Evolutionary conservation across 2,797 vertebrate species (phyloP), one percentile per base, ranked within the genome.

Genomic region (Lagorchestes hirsutus): DNA sequence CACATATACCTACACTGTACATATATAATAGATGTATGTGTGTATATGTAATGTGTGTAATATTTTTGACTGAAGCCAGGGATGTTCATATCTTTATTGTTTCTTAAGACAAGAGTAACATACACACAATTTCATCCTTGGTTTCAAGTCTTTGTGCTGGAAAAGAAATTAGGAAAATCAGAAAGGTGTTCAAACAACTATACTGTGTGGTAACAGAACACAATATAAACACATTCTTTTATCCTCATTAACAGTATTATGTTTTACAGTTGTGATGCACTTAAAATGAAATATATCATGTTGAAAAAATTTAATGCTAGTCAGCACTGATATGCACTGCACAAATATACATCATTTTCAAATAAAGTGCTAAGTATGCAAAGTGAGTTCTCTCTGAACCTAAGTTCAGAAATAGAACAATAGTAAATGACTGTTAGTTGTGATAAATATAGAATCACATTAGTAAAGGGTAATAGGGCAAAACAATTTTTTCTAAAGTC

Each of bases 401-500:
- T 91, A 95, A 55, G 29, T 94, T 95, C 54, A 96, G 91, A 96
- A 96, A 96, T 95, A 11, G 74, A 90, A 55, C 27, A 95, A 59
- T 92, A 0, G 67, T 87, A 57, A 92, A 0, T 90, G 57, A 74
- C 2, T 96, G 54, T 87, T 92, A 54, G 67, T 87, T 92, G 13
- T 91, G 16, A 34, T 55, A 90, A 91, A 96, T 93, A 87, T 97
- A 55, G 62, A 95, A 90, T 97, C 97, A 34, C 94, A 0, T 95
- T 97, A 40, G 93, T 96, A 28, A 93, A 82, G 90, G 18, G 14
- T 93, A 34, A 54, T 95, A 82, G 91, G 24, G 91, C 40, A 94
- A 96, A 97, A 90, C 10, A 90, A 82, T 9, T 54, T 91, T 91
- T 96, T 94, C 94, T 94, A 27, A 97, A 95, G 93, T 55, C 46